These are phyloP conservation scores for Tor tambroides DNA, from an alignment of 2,113 vertebrate species.

Conservation along the genomic window DNA sequence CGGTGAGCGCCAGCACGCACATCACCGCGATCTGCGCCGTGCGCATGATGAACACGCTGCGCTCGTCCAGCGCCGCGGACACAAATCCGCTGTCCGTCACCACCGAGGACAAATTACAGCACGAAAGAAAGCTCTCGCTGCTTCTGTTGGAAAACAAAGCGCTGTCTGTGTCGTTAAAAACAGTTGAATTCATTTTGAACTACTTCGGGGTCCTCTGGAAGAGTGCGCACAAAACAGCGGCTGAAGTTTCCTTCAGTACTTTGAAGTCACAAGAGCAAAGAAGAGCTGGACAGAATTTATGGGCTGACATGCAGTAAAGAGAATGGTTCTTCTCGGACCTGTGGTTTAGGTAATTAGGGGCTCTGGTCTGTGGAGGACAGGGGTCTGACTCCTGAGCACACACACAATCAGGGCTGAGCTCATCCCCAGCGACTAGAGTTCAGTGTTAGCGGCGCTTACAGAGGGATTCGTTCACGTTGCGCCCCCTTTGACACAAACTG, in stretches of 20 bases:
- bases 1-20: conserved; percentile 88
- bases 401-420: background rate
- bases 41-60: conserved; percentile 81
- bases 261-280: background rate
- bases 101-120: conserved; percentile 79
- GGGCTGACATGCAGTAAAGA: background rate
- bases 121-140: conserved; percentile 72
- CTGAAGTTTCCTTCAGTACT: conserved; percentile 14
- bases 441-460: background rate
- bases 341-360: background rate
- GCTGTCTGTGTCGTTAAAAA: conserved; percentile 74
- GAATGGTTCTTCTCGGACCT: background rate
- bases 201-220: background rate
- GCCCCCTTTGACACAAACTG: conserved; percentile 18
- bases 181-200: conserved; percentile 68
- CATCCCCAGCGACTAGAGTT: background rate
- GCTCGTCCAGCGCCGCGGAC: conserved; percentile 73
- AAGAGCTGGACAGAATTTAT: background rate
- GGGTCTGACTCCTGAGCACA: conserved; percentile 12
- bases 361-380: background rate
- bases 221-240: conserved; percentile 3
- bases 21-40: conserved; percentile 88
- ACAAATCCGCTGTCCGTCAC: conserved; percentile 76
- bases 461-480: background rate
- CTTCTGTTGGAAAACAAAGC: conserved; percentile 72